Evolutionary conservation across 2,888 invertebrate species (phyloP), one percentile per base, ranked within the genome.

Genomic region (Strigamia maritima): DNA sequence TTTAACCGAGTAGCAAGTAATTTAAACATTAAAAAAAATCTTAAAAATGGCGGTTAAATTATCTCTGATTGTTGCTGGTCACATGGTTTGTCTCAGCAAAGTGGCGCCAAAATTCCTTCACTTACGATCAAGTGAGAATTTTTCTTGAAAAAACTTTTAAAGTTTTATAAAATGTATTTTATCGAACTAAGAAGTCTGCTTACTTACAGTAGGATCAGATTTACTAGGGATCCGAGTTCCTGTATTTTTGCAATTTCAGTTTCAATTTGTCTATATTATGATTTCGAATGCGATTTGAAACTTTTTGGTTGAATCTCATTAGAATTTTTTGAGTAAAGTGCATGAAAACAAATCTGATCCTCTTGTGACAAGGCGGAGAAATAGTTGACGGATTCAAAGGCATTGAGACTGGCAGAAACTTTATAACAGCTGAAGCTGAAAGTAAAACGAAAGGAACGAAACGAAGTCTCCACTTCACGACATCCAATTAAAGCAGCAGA

Each of bases 401-500:
- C 70, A 70, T 28, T 70, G 70, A 70, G 28, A 70, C 70, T 26
- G 26, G 70, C 28, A 70, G 70, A 70, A 70, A 70, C 70, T 24
- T 26, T 24, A 70, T 70, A 70, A 70, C 24, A 14, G 70, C 70
- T 28, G 70, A 70, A 28, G 28, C 70, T 65, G 65, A 65, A 65
- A 65, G 49, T 54, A 19, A 54, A 54, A 54, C 54, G 54, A 54
- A 10, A 35, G n/a, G 49, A 70, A 70, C 28, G n/a, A 16, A 70
- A 70, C 28, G 70, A 70, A 70, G 70, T 70, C 28, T 28, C 70
- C 70, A 28, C 70, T 70, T 70, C 70, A 70, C 70, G 70, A 28
- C 70, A 70, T 70, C 70, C 70, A 70, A 70, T 70, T 70, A 70
- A 70, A 70, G 70, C 28, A 70, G 70, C 70, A 70, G 70, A 70